Conservation (phyloP, 2,888 invertebrate genomes). For the Dasypolia templi region DNA sequence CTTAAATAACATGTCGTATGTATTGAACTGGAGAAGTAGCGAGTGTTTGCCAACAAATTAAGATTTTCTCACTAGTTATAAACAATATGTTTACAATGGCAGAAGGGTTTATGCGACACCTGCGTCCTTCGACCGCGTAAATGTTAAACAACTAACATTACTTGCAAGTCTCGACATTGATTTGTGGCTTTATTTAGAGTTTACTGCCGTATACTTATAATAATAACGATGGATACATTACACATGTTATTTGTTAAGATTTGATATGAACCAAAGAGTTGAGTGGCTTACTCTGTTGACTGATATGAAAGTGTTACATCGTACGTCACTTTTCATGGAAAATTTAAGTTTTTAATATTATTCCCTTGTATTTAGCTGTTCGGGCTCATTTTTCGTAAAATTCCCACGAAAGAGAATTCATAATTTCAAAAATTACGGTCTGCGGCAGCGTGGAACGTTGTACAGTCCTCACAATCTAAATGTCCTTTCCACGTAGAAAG, state of each 20-base stretch:
- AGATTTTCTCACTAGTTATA: slow-evolving; percentile 63
- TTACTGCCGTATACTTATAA: slow-evolving; percentile 28
- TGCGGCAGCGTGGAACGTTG: slow-evolving; percentile 4
- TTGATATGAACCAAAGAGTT: slow-evolving; percentile 35
- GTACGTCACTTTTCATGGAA: slow-evolving; percentile 13
- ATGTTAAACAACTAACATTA: slow-evolving; percentile 59
- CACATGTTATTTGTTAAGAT: slow-evolving; percentile 36
- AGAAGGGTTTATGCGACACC: slow-evolving; percentile 73
- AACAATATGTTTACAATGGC: slow-evolving; percentile 71
- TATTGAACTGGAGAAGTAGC: slow-evolving; percentile 34
- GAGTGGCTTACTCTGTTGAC: slow-evolving; percentile 23
- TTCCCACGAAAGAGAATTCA: slow-evolving; percentile 24
- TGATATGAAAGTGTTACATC: slow-evolving; percentile 11
- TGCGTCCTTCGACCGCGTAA: slow-evolving; percentile 69
- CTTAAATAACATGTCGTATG: slow-evolving; percentile 51
- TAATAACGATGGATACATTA: slow-evolving; percentile 29
- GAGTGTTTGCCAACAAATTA: slow-evolving; percentile 67
- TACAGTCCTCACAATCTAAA: slow-evolving; percentile 45
- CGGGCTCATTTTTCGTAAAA: neutral
- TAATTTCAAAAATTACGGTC: slow-evolving; percentile 28
- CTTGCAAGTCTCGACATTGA: slow-evolving; percentile 46
- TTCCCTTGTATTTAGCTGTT: slow-evolving; percentile 6
- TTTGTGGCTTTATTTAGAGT: slow-evolving; percentile 62
- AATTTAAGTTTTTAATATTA: neutral
- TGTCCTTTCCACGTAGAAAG: slow-evolving; percentile 26